Percentiles rank a stretch among this genome's conserved stretches.
These are phyloP conservation scores for Brachylomia viminalis DNA, from an alignment of 2,888 invertebrate genomes.

Conservation along the genomic window DNA sequence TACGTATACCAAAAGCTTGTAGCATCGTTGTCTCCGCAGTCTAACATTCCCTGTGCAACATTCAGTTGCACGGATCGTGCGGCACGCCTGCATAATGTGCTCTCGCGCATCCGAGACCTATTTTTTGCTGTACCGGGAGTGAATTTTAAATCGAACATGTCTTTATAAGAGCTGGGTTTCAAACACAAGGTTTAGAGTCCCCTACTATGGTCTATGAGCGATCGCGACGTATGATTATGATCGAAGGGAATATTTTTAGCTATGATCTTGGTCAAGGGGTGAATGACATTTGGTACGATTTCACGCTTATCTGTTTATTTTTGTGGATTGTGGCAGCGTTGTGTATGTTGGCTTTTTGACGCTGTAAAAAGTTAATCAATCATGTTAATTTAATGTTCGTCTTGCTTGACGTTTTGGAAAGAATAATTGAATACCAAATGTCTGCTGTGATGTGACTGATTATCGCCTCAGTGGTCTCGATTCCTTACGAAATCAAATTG, in stretches of 20 bases:
- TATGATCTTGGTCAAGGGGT: slow-evolving; percentile 27
- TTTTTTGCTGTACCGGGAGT: slow-evolving; percentile 87
- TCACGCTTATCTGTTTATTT: slow-evolving; percentile 57
- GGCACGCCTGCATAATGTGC: slow-evolving; percentile 89
- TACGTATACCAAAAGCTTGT: slow-evolving; percentile 56
- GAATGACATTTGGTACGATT: slow-evolving; percentile 41
- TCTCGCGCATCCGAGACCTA: slow-evolving; percentile 82
- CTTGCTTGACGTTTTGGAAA: slow-evolving; percentile 40
- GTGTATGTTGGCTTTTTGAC: slow-evolving; percentile 22
- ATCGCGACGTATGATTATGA: slow-evolving; percentile 39
- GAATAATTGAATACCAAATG: slow-evolving; percentile 45
- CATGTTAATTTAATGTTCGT: slow-evolving; percentile 40
- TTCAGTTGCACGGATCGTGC: slow-evolving; percentile 81
- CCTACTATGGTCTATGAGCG: slow-evolving; percentile 70
- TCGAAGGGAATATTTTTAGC: slow-evolving; percentile 47
- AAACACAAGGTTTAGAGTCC: slow-evolving; percentile 56
- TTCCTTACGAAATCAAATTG: slow-evolving; percentile 10
- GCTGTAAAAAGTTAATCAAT: slow-evolving; percentile 55
- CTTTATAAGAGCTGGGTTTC: slow-evolving; percentile 81
- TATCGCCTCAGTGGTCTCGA: background rate
- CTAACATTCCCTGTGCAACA: slow-evolving; percentile 69
- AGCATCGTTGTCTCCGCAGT: slow-evolving; percentile 62
- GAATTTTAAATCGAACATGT: slow-evolving; percentile 88
- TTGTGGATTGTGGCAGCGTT: slow-evolving; percentile 11
- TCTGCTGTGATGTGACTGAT: slow-evolving; percentile 4